Conservation (phyloP, 2,797 vertebrate species). For the Artibeus lituratus region DNA sequence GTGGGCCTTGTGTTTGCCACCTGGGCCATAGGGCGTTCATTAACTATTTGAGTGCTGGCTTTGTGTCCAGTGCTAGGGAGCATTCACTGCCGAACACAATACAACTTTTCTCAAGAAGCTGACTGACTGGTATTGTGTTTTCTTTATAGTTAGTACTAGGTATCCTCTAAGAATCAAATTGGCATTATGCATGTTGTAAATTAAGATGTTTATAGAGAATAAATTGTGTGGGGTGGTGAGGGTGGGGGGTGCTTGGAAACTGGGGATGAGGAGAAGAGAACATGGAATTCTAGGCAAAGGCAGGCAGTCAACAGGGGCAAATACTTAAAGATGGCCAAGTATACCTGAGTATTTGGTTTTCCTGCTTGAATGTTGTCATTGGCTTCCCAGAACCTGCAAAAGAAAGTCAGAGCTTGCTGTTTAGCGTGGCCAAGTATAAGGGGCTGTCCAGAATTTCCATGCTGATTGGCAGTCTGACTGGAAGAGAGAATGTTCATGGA, state of each 20-base stretch:
- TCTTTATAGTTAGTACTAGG: neutral
- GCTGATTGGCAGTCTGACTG: neutral
- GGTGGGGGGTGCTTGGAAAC: accelerated
- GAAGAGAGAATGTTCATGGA: neutral
- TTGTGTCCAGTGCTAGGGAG: neutral
- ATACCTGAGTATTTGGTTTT: neutral
- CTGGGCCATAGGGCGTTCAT: neutral
- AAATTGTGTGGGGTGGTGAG: accelerated
- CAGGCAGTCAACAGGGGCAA: neutral
- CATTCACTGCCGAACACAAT: neutral
- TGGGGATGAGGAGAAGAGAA: neutral
- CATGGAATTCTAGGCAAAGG: neutral
- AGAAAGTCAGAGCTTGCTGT: neutral
- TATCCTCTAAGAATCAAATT: neutral
- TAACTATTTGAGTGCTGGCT: neutral
- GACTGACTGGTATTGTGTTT: neutral
- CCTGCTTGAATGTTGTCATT: neutral
- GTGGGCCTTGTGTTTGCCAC: too few relatives aligned
- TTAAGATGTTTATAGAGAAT: neutral
- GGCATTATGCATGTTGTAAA: neutral
- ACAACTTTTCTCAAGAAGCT: neutral
- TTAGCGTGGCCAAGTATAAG: neutral
- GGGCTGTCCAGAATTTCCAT: neutral
- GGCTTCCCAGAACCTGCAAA: neutral
- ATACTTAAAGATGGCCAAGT: neutral